Evolutionary conservation across 23 tunicate species (phyloP).

Genomic region (Diplosoma virens): DNA sequence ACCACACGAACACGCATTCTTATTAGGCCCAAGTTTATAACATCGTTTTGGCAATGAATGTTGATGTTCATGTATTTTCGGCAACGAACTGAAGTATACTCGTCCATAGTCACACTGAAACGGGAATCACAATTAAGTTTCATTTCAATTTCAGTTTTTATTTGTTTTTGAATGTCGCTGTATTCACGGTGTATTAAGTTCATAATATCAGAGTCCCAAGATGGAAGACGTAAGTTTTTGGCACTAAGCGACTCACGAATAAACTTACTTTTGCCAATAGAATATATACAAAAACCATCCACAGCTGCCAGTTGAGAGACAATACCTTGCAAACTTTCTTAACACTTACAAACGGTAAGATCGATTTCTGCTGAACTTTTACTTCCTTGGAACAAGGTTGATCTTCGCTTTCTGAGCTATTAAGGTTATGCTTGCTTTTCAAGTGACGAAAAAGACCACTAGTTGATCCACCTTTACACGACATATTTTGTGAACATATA

Average conservation of each 20-base stretch:
- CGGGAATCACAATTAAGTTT: no score
- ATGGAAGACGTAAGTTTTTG: no score
- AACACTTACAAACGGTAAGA: no score
- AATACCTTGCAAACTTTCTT: conserved; percentile 9
- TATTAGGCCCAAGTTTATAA: not conserved
- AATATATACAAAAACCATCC: conserved; percentile 13
- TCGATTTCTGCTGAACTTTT: no score
- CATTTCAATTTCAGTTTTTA: not conserved
- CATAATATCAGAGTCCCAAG: no score
- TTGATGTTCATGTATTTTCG: conserved; percentile 1
- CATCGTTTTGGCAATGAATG: conserved; percentile 3
- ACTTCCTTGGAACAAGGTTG: no score
- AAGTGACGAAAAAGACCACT: no score
- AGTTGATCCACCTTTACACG: no score
- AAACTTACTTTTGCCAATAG: conserved; percentile 20
- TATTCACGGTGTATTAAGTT: conserved; percentile 4
- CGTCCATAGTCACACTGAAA: not conserved
- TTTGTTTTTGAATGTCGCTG: conserved; percentile 3
- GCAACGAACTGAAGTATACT: conserved; percentile 9
- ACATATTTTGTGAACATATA: no score
- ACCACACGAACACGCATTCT: conserved; percentile 9
- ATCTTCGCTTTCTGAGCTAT: no score
- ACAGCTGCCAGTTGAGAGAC: conserved; percentile 16
- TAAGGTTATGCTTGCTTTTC: no score
- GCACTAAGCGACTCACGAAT: conserved; percentile 12